Evolutionary conservation across 2,113 vertebrate genomes (phyloP), one percentile per base, ranked within the genome.

Genomic region (Phrynosoma platyrhinos): DNA sequence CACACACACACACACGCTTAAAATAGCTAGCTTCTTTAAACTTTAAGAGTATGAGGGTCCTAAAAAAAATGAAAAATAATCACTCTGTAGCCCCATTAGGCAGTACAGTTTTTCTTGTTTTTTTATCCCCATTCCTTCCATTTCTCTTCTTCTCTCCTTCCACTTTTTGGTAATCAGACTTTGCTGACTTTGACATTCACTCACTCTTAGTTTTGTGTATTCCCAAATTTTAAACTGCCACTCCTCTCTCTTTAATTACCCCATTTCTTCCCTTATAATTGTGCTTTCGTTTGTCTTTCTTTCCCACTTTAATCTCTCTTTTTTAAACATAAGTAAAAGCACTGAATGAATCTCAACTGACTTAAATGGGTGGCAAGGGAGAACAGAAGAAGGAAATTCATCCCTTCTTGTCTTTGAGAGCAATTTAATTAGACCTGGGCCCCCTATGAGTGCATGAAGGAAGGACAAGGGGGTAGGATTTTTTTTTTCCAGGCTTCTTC

Each of bases 331-430:
- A 94, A 88, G 96, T 96, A 97, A 97, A 97, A 95, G 94, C 94
- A 96, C 94, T 16, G 88, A 93, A 96, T 89, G 87, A 94, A 97
- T 96, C 95, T 96, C 97, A 91, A 92, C 94, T 94, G 96, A 97
- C 95, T 96, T 97, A 97, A 96, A 96, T 95, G 94, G 96, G 97
- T 94, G 95, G 97, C 96, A 96, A 95, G 96, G 97, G 96, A 97
- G 95, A 97, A 95, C 93, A 92, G 91, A 94, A 95, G 95, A 95
- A 96, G 95, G 95, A 98, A 97, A 97, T 96, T 96, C 96, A 93
- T 96, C 95, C 96, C 96, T 98, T 97, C 97, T 98, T 98, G 97
- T 98, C 96, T 98, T 97, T 97, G 96, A 98, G 97, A 97, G 97
- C 97, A 96, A 98, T 98, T 98, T 98, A 98, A 98, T 98, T 98